Conservation (phyloP, 1,140 invertebrate genomes). For the Drosophila tristis region DNA sequence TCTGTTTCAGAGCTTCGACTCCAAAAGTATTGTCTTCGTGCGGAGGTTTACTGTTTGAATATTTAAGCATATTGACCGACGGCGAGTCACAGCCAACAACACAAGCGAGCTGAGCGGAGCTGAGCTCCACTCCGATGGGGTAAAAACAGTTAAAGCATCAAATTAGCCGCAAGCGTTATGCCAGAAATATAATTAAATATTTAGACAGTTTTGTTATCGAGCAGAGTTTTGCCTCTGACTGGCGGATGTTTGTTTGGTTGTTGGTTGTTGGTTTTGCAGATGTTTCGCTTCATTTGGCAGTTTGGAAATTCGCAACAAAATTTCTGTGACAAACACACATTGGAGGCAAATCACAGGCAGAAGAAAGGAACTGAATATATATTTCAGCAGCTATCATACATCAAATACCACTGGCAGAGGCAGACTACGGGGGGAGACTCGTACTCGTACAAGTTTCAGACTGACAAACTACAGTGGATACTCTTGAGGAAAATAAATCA, state of each 20-base stretch:
- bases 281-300: constrained; percentile 2
- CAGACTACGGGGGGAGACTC: no score
- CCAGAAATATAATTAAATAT: constrained; percentile 37
- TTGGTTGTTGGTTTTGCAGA: background rate
- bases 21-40: constrained; percentile 4
- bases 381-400: constrained; percentile 5
- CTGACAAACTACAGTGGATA: background rate
- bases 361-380: background rate
- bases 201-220: constrained; percentile 25
- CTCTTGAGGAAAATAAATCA: no score
- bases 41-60: constrained; percentile 46
- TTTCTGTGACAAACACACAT: background rate
- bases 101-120: constrained; percentile 17
- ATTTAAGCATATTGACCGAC: constrained; percentile 54
- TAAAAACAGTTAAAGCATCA: constrained; percentile 27
- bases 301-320: constrained; percentile 13
- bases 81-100: constrained; percentile 6
- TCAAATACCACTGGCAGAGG: background rate
- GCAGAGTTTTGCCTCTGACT: constrained; percentile 12
- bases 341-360: background rate
- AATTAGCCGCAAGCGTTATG: constrained; percentile 13
- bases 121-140: background rate
- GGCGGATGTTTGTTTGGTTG: constrained; percentile 5
- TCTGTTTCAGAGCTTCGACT: background rate
- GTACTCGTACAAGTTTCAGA: no score